Percentiles rank a stretch among this genome's conserved stretches.
Evolutionary conservation across 2,888 invertebrate species (phyloP).

Genomic region (Lobophora halterata): DNA sequence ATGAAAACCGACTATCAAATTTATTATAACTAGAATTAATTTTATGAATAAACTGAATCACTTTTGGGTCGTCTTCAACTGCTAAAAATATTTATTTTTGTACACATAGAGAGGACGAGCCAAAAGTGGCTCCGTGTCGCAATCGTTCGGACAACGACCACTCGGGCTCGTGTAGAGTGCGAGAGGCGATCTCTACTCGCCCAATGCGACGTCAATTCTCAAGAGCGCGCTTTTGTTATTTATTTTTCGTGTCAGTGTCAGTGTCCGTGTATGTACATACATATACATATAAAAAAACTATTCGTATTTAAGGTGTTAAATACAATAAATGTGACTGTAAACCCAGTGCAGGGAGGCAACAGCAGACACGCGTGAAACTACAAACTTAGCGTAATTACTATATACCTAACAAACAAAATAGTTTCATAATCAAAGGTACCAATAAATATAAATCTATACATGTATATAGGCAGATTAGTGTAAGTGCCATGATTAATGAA

Average conservation of each 20-base stretch:
- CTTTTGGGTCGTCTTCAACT: conserved; percentile 43
- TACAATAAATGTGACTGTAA: conserved; percentile 60
- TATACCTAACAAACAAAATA: conserved; percentile 76
- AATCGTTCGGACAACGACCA: conserved; percentile 7
- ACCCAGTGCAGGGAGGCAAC: conserved; percentile 68
- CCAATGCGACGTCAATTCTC: conserved; percentile 68
- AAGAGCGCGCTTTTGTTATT: conserved; percentile 64
- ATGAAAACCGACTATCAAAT: conserved; percentile 1
- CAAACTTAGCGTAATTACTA: conserved; percentile 81
- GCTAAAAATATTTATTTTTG: conserved; percentile 56
- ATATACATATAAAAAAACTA: conserved; percentile 61
- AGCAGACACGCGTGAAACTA: conserved; percentile 58
- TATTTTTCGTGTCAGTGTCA: conserved; percentile 61
- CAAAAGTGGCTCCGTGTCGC: conserved; percentile 37
- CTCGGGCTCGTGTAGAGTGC: conserved; percentile 29
- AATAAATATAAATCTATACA: conserved; percentile 79
- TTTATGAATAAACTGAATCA: conserved; percentile 31
- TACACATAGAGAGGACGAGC: conserved; percentile 43
- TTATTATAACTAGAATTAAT: not conserved
- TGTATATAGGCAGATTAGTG: conserved; percentile 56
- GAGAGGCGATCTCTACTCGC: conserved; percentile 49
- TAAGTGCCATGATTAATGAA: conserved; percentile 35
- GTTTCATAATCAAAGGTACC: conserved; percentile 87
- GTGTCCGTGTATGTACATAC: conserved; percentile 52
- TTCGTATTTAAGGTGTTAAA: conserved; percentile 74